These are phyloP conservation scores for Syndactyla subalaris DNA, from an alignment of 2,797 vertebrate genomes.

Conservation along the genomic window DNA sequence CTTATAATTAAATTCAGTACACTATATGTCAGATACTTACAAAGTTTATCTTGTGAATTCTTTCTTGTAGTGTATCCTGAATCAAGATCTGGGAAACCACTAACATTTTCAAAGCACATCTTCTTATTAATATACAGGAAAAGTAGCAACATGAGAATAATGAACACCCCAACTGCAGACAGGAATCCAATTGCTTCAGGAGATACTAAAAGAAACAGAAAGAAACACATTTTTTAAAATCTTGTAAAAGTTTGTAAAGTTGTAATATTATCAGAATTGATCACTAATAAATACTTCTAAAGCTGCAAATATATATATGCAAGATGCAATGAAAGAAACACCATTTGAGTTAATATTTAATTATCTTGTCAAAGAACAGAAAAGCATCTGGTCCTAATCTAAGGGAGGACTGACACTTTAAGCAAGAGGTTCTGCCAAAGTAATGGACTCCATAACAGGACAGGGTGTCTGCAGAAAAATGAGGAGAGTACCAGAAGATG, in stretches of 20 bases:
- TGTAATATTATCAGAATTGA: background rate
- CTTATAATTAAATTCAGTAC: background rate
- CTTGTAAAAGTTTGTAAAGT: background rate
- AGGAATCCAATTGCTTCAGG: slow-evolving; percentile 96
- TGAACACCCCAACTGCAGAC: slow-evolving; percentile 91
- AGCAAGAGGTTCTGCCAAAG: background rate
- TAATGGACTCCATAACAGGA: background rate
- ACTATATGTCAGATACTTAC: slow-evolving; percentile 70
- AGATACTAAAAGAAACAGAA: slow-evolving; percentile 86
- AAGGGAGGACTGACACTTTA: background rate
- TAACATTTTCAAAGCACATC: slow-evolving; percentile 90
- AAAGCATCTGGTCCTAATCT: background rate
- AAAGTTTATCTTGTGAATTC: slow-evolving; percentile 85
- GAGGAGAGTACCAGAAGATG: background rate
- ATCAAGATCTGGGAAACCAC: slow-evolving; percentile 89
- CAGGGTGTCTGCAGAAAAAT: background rate
- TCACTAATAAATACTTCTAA: background rate
- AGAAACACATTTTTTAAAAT: slow-evolving; percentile 35
- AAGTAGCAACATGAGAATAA: slow-evolving; percentile 92
- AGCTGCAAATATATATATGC: background rate
- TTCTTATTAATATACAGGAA: slow-evolving; percentile 98
- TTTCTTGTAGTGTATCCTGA: slow-evolving; percentile 85
- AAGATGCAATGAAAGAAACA: background rate
- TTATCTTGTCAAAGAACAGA: background rate
- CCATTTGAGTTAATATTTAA: background rate